These are phyloP conservation scores for Graptemys geographica DNA, from an alignment of 2,797 vertebrate genomes.

Conservation along the genomic window DNA sequence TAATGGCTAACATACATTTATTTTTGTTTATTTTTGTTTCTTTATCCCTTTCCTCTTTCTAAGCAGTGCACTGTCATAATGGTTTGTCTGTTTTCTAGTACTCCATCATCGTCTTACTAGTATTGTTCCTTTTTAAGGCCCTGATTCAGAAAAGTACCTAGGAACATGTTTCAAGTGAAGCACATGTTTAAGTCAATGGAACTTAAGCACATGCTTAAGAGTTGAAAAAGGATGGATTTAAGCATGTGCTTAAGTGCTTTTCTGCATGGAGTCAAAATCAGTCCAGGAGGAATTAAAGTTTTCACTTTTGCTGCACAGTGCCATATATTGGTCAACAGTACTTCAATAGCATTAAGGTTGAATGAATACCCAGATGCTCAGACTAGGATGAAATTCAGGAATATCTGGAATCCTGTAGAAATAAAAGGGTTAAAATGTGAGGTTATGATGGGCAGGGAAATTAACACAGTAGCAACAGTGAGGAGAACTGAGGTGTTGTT, in stretches of 20 bases:
- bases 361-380: neutral
- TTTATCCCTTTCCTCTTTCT: neutral
- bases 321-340: neutral
- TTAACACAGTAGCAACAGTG: fast-evolving
- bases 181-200: neutral
- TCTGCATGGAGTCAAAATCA: neutral
- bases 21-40: neutral
- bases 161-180: neutral
- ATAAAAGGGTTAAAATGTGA: fast-evolving
- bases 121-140: neutral
- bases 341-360: neutral
- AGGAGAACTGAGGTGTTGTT: neutral
- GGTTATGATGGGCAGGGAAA: fast-evolving
- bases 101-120: neutral
- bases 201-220: too few relatives aligned
- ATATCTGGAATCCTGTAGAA: fast-evolving
- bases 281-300: neutral
- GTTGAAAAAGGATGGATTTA: neutral
- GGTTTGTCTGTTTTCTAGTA: neutral
- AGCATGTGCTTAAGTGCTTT: fast-evolving
- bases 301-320: neutral
- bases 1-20: neutral
- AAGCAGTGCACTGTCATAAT: neutral
- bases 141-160: neutral
- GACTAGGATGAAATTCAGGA: neutral